Evolutionary conservation across 2,797 vertebrate genomes (phyloP), one percentile per base, ranked within the genome.

Genomic region (Setipinna tenuifilis): DNA sequence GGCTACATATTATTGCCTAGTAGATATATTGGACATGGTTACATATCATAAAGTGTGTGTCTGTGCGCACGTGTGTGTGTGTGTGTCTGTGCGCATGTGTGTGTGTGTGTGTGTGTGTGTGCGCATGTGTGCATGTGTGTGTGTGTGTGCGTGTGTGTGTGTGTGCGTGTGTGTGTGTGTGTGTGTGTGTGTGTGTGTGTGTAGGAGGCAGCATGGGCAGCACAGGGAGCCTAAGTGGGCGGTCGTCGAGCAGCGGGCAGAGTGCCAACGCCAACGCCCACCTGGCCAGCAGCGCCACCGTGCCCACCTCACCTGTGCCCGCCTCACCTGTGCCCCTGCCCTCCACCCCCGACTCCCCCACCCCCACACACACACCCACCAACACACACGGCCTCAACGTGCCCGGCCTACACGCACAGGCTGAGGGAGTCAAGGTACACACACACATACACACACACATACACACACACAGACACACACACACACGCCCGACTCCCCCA

Each of bases 391-490:
- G 96, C 83, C 95, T 97, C 0, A 97, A 96, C 23, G 94, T 94
- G 0, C 97, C 98, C 0, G 93, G 96, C 83, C 96, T 98, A 88
- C 97, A 98, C 0, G 97, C 98, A 0, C 95, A 97, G 88, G 93
- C 98, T 0, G 98, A 99, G 85, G 98, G 98, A 0, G 97, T 98
- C 84, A 99, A 99, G 97, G 98, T 90, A 7, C 65, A 35, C 2
- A 48, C 31, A 50, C 11, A 81, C 28, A 21, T 23, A 50, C 54
- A 75, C 16, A 46, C 46, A 25, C 6, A n/a, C 54, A 31, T 35
- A 54, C 50, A 54, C 50, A 54, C 50, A 3, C 50, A 54, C 50
- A 54, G 0, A 54, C 50, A 54, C 50, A 54, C 50, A 54, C 50
- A 3, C 50, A 54, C 50, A 54, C 50, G 9, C 50, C 2, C 50